These are phyloP conservation scores for Hirtodrosophila cameraria DNA, from an alignment of 2,888 invertebrate genomes.

Conservation along the genomic window DNA sequence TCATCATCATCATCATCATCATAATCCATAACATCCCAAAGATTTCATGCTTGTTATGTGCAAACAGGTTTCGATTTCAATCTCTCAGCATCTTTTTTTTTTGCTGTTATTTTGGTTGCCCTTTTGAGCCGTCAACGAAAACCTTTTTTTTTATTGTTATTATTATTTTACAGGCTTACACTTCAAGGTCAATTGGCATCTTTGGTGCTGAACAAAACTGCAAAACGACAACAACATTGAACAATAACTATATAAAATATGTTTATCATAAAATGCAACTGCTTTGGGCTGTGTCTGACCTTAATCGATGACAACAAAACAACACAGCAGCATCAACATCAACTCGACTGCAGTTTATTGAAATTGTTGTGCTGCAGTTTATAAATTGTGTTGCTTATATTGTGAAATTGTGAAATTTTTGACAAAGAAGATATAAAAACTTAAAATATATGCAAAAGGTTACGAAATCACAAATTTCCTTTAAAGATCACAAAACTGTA, in stretches of 20 bases:
- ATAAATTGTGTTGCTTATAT: slow-evolving; percentile 21
- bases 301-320: slow-evolving; percentile 68
- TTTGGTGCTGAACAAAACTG: slow-evolving; percentile 40
- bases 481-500: slow-evolving; percentile 4
- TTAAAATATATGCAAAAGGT: slow-evolving; percentile 5
- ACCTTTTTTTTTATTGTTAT: slow-evolving; percentile 7
- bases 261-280: slow-evolving; percentile 64
- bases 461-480: slow-evolving; percentile 4
- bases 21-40: slow-evolving; percentile 20
- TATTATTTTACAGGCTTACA: slow-evolving; percentile 41
- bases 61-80: slow-evolving; percentile 49
- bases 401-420: slow-evolving; percentile 25
- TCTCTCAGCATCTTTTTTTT: slow-evolving; percentile 29
- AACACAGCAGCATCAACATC: not conserved
- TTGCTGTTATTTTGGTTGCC: slow-evolving; percentile 49
- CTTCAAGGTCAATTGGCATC: slow-evolving; percentile 66
- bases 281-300: slow-evolving; percentile 62
- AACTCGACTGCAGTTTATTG: slow-evolving; percentile 46
- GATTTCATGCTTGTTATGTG: slow-evolving; percentile 54
- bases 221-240: slow-evolving; percentile 10
- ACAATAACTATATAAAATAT: slow-evolving; percentile 26
- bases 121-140: slow-evolving; percentile 48
- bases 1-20: slow-evolving; percentile 14
- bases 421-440: slow-evolving; percentile 24
- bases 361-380: slow-evolving; percentile 43